A percentile compares a stretch with the other conserved stretches of the same genome.
Evolutionary conservation across 1,140 invertebrate genomes (phyloP).

Genomic region (Phymorhynchus buccinoides): DNA sequence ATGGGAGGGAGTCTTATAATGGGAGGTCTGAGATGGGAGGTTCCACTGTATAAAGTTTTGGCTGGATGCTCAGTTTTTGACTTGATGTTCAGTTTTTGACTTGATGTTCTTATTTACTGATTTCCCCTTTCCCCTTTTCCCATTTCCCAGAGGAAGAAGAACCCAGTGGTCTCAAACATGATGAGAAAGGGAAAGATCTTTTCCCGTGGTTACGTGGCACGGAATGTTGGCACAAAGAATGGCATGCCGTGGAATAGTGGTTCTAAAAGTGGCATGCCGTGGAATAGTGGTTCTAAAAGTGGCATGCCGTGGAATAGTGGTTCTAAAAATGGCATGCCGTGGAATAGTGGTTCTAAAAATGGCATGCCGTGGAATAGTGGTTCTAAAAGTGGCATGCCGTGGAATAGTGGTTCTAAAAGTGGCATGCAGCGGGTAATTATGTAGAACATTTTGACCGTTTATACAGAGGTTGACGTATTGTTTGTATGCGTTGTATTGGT

Average conservation of each 20-base stretch:
- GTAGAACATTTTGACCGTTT: too few species aligned
- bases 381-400: too few species aligned
- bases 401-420: too few species aligned
- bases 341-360: too few species aligned
- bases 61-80: neutral
- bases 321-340: too few species aligned
- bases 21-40: too few species aligned
- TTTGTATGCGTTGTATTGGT: too few species aligned
- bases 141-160: slow-evolving; percentile 7
- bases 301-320: neutral
- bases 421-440: too few species aligned
- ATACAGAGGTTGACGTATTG: too few species aligned
- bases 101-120: neutral
- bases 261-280: neutral
- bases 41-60: too few species aligned
- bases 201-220: neutral
- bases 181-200: neutral
- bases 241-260: neutral
- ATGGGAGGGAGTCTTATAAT: neutral
- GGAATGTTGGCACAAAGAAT: neutral
- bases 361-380: too few species aligned
- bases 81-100: neutral
- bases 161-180: neutral
- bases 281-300: neutral
- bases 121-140: too few species aligned